phyloP scores from a whole-genome alignment of 2,113 vertebrate genomes.

The Marcusenius ussheri region DNA sequence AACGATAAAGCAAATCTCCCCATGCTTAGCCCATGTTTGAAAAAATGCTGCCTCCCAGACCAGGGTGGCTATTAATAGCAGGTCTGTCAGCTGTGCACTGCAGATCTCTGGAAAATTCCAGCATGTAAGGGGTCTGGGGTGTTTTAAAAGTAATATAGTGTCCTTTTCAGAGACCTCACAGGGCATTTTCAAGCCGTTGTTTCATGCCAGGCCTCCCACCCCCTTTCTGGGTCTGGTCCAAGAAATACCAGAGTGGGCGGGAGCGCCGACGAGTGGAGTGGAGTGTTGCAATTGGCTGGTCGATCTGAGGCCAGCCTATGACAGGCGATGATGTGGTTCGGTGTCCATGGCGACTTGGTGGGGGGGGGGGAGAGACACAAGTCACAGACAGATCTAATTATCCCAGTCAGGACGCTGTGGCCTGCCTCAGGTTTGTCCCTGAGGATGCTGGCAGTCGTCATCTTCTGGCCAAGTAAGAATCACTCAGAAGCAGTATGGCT shows the following conservation, averaged over 20 bases:
- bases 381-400: constrained; percentile 27
- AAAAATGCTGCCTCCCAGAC: neutral
- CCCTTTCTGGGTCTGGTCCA: constrained; percentile 21
- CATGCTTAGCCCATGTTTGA: neutral
- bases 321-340: constrained; percentile 5
- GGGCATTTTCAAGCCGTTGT: constrained; percentile 21
- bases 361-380: neutral
- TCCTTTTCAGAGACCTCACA: constrained; percentile 23
- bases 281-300: constrained; percentile 20
- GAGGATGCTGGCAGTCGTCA: neutral
- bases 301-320: constrained; percentile 18
- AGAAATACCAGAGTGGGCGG: constrained; percentile 7
- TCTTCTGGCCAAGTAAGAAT: constrained; percentile 15
- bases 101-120: constrained; percentile 28
- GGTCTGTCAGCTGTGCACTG: neutral
- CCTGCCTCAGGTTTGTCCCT: constrained; percentile 4
- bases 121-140: constrained; percentile 26
- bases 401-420: constrained; percentile 14
- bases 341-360: constrained; percentile 16
- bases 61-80: constrained; percentile 21
- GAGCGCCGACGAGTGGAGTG: neutral
- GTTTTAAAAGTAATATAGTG: constrained; percentile 30
- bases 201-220: constrained; percentile 17
- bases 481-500: constrained; percentile 38
- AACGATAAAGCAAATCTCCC: neutral